These are phyloP conservation scores for Nipponia nippon DNA, from an alignment of 2,113 vertebrate species.

Conservation along the genomic window DNA sequence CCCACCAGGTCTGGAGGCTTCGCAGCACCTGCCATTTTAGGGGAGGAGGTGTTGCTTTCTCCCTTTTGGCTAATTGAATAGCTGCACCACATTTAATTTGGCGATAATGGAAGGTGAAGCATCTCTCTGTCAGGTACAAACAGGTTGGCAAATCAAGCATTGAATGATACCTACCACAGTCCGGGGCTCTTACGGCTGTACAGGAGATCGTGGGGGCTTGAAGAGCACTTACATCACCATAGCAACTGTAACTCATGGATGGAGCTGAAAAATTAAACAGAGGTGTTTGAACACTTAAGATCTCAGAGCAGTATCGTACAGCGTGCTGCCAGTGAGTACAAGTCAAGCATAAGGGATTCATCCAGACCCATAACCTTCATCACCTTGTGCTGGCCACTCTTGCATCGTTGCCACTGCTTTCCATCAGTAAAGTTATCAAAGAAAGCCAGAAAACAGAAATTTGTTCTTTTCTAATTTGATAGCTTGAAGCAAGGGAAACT, in stretches of 20 bases:
- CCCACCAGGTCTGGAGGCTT: neutral
- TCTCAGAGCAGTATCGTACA: neutral
- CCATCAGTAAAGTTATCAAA: neutral
- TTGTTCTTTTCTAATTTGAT: neutral
- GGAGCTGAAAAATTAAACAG: slow-evolving; percentile 40
- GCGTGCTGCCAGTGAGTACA: neutral
- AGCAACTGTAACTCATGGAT: slow-evolving; percentile 63
- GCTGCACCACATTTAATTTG: neutral
- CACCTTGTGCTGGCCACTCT: neutral
- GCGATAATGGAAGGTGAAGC: neutral
- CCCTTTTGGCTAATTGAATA: neutral
- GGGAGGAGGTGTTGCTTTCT: neutral
- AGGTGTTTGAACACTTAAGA: neutral
- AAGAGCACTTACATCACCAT: slow-evolving; percentile 71
- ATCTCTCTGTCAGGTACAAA: neutral
- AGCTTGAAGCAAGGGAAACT: neutral
- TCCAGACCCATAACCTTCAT: neutral
- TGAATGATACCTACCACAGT: slow-evolving; percentile 40
- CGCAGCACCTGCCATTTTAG: neutral
- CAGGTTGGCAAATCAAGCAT: neutral
- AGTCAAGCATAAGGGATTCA: neutral
- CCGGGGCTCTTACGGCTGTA: neutral
- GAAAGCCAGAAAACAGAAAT: neutral
- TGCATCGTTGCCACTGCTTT: fast-evolving
- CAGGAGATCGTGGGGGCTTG: slow-evolving; percentile 67